Percentiles rank a stretch among this genome's conserved stretches.
These are phyloP conservation scores for Elgaria multicarinata DNA, from an alignment of 2,113 vertebrate genomes.

Conservation along the genomic window DNA sequence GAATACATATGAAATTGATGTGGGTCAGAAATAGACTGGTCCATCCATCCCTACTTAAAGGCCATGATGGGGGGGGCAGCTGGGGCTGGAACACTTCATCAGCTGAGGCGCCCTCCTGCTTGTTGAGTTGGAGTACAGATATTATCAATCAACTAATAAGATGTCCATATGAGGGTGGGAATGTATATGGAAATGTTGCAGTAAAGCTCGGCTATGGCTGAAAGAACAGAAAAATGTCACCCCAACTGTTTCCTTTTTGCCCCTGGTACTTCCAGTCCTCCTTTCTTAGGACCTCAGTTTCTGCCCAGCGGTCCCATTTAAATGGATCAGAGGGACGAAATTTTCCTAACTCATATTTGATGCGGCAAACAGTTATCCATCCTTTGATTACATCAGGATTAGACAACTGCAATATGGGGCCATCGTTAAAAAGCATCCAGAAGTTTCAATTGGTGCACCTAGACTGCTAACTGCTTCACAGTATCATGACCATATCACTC, in stretches of 20 bases:
- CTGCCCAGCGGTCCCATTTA: neutral
- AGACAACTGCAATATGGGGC: too few species aligned
- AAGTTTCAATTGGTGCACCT: too few species aligned
- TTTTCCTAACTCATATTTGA: too few species aligned
- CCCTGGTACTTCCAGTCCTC: neutral
- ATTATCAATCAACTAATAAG: neutral
- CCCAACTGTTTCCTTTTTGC: neutral
- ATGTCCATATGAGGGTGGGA: neutral
- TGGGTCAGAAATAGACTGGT: neutral
- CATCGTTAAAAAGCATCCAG: too few species aligned
- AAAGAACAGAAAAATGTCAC: neutral
- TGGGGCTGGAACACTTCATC: too few species aligned
- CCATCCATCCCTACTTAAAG: neutral
- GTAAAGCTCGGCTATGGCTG: neutral
- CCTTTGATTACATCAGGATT: too few species aligned
- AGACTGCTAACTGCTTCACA: too few species aligned
- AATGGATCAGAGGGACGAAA: too few species aligned
- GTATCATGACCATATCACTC: too few species aligned
- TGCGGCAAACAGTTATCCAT: too few species aligned
- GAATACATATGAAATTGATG: neutral
- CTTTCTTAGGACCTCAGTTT: neutral
- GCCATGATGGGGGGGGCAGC: neutral
- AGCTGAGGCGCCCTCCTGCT: too few species aligned
- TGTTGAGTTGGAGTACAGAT: neutral
- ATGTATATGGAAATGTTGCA: neutral